These are phyloP conservation scores for Elymnias hypermnestra DNA, from an alignment of 1,140 invertebrate genomes.

Conservation along the genomic window DNA sequence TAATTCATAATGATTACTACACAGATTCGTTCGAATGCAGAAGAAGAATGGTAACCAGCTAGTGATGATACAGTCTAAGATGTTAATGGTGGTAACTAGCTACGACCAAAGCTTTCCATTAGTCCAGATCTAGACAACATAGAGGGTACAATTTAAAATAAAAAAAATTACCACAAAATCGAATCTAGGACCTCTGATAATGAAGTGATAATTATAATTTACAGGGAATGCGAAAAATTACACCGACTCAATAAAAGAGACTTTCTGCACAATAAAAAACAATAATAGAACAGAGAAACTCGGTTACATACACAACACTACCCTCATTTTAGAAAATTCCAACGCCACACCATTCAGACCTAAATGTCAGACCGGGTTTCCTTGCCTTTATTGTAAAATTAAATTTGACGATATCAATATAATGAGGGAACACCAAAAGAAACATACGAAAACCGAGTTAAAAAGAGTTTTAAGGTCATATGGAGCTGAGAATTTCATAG, in stretches of 20 bases:
- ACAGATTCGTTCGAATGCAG: too few relatives aligned
- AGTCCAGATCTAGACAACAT: too few relatives aligned
- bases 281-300: constrained; percentile 42
- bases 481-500: constrained; percentile 44
- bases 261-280: constrained; percentile 7
- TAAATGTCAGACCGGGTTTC: constrained; percentile 39
- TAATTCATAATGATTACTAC: too few relatives aligned
- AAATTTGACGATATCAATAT: constrained; percentile 38
- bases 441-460: constrained; percentile 28
- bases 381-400: constrained; percentile 53
- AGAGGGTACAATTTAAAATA: too few relatives aligned
- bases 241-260: background rate
- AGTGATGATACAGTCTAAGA: too few relatives aligned
- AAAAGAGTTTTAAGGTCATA: constrained; percentile 32
- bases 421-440: constrained; percentile 33
- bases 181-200: too few relatives aligned
- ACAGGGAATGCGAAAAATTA: background rate
- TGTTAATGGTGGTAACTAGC: too few relatives aligned
- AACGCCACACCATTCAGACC: constrained; percentile 51
- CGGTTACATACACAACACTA: constrained; percentile 38
- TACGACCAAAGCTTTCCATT: too few relatives aligned
- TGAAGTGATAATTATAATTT: background rate
- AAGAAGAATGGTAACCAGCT: too few relatives aligned
- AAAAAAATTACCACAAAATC: too few relatives aligned
- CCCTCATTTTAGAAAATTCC: constrained; percentile 38